A percentile compares a stretch with the other conserved stretches of the same genome.
Conservation (phyloP, 2,113 vertebrate species). For the Xiphophorus couchianus region DNA sequence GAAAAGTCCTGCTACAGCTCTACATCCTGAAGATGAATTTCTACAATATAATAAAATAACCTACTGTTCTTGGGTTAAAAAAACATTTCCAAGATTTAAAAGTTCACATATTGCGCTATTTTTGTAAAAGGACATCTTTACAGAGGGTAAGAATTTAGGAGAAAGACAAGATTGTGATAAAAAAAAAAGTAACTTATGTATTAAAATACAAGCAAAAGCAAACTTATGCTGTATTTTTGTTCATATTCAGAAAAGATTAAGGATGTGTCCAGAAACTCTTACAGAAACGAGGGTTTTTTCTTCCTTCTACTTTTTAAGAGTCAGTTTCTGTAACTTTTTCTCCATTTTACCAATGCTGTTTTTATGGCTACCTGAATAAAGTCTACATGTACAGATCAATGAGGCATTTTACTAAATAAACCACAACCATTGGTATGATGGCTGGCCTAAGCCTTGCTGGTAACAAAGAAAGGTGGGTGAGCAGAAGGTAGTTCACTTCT, state of each 20-base stretch:
- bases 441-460: too few species aligned
- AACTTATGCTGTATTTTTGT: slow-evolving; percentile 8
- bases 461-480: too few species aligned
- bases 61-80: slow-evolving; percentile 4
- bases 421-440: slow-evolving; percentile 17
- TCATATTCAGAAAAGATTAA: background rate
- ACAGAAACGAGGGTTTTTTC: background rate
- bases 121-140: slow-evolving; percentile 44
- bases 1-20: background rate
- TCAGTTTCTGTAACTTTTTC: slow-evolving; percentile 39
- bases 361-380: slow-evolving; percentile 61
- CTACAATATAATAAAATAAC: too few species aligned
- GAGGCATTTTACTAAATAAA: slow-evolving; percentile 71
- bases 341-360: slow-evolving; percentile 54
- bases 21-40: background rate
- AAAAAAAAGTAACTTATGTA: slow-evolving; percentile 2
- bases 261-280: background rate
- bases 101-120: slow-evolving; percentile 18
- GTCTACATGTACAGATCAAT: slow-evolving; percentile 69
- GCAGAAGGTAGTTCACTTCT: too few species aligned
- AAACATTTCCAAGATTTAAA: background rate
- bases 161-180: slow-evolving; percentile 3
- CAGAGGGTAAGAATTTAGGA: slow-evolving; percentile 4
- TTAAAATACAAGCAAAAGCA: slow-evolving; percentile 3
- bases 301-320: slow-evolving; percentile 36